Evolutionary conservation across 2,113 vertebrate genomes (phyloP).

Genomic region (Ursus arctos): DNA sequence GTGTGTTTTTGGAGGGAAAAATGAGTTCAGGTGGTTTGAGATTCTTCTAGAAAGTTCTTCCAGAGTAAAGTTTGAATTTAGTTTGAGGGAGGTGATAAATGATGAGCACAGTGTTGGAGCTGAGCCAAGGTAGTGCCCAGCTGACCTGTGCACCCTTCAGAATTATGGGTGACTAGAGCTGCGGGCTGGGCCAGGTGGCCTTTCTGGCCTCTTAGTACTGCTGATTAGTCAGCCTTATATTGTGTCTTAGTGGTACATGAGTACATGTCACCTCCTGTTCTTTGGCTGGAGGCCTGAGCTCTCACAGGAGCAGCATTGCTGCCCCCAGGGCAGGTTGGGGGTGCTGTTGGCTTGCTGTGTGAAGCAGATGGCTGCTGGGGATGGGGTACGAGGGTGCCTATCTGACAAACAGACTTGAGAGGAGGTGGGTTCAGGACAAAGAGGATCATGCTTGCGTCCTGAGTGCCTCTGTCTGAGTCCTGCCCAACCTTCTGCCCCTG

Average conservation of each 20-base stretch:
- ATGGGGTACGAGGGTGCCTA: neutral
- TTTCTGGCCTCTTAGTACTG: neutral
- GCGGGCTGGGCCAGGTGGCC: neutral
- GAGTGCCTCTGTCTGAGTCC: no score
- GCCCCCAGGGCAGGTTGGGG: neutral
- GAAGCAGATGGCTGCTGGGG: neutral
- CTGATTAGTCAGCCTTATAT: neutral
- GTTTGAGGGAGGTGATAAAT: neutral
- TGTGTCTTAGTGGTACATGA: neutral
- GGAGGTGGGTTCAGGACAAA: neutral
- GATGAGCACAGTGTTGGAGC: neutral
- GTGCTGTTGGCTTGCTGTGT: neutral
- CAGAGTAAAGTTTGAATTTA: neutral
- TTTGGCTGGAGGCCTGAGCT: neutral
- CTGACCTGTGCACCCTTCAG: neutral
- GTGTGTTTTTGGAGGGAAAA: neutral
- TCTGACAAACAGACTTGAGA: neutral
- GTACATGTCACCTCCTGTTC: no score
- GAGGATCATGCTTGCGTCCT: neutral
- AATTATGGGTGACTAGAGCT: neutral
- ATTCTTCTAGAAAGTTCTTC: neutral
- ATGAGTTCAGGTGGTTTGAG: neutral
- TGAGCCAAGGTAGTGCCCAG: rapidly evolving
- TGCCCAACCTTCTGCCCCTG: neutral
- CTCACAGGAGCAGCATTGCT: neutral